Evolutionary conservation across 2,797 vertebrate species (phyloP), one percentile per base, ranked within the genome.

Genomic region (Danio choprae): DNA sequence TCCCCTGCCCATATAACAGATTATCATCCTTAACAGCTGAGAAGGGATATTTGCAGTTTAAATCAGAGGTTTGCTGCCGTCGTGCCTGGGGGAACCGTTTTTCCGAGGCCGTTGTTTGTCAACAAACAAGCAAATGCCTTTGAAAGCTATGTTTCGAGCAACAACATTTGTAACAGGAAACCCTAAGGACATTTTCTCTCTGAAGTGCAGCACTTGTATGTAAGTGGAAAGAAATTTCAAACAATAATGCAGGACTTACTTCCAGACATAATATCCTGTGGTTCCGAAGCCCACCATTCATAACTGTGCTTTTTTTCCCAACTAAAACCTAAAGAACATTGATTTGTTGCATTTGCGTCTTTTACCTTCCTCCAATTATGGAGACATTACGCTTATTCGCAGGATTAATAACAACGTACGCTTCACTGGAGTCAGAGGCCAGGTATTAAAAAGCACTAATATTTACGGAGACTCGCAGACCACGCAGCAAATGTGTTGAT

Each of bases 1-100:
- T 88, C 88, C 77, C 77, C 71, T 88, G 87, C 86, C 87, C 79
- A 87, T 88, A 90, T 92, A 92, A 80, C 68, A 81, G 82, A 80
- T 92, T 91, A 92, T 93, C 90, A 90, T 90, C 89, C 65, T 83
- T 67, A 63, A 68, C 60, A 65, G 71, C 55, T 13, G 79, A 76
- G 85, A 85, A 85, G 76, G 85, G 79, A 88, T 87, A 86, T 89
- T 84, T 88, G 87, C 79, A 44, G 91, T 90, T 90, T 88, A 89
- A 91, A 92, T 90, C 88, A 87, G 92, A 90, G 90, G 84, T 88
- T 91, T 79, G 87, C 84, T 76, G 87, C 83, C 82, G 65, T 51
- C 75, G 41, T 15, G 70, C 86, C 83, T 78, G 10, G 62, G 86
- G 88, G 86, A 88, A 74, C 48, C 50, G 60, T 84, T 84, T 70